Percentiles rank a stretch among this genome's conserved stretches.
Conservation (phyloP, 2,888 invertebrate species). For the Hemaris fuciformis region DNA sequence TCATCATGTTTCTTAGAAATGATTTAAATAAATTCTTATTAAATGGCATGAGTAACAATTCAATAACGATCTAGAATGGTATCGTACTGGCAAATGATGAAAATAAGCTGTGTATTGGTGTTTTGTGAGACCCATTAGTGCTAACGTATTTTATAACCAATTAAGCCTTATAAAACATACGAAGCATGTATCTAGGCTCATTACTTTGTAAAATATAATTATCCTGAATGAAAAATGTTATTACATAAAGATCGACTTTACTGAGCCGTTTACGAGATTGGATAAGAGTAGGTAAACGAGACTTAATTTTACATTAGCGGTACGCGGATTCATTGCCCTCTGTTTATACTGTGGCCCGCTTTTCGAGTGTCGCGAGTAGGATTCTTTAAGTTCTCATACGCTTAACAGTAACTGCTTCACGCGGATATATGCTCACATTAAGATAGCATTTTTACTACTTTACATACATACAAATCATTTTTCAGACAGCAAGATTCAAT, state of each 20-base stretch:
- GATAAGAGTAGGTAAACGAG: conserved; percentile 22
- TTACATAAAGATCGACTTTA: background rate
- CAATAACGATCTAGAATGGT: background rate
- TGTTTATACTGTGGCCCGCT: background rate
- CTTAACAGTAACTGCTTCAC: background rate
- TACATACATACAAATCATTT: conserved; percentile 28
- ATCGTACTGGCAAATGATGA: background rate
- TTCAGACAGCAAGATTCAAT: conserved; percentile 43
- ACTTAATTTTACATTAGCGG: conserved; percentile 34
- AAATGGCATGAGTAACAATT: background rate
- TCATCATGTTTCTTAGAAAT: background rate
- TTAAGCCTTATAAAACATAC: background rate
- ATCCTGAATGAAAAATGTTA: background rate
- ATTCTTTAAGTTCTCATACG: background rate
- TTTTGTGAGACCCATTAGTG: too few species aligned
- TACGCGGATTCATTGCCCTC: conserved; percentile 31
- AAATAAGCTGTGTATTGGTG: too few species aligned
- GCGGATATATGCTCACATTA: background rate
- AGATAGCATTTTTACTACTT: background rate
- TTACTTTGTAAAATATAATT: background rate
- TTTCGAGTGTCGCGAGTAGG: background rate
- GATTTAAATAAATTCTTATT: background rate
- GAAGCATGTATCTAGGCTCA: background rate
- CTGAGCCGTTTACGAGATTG: background rate
- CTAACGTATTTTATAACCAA: too few species aligned